Conservation (phyloP, 2,888 invertebrate species). For the Polydrusus cervinus region DNA sequence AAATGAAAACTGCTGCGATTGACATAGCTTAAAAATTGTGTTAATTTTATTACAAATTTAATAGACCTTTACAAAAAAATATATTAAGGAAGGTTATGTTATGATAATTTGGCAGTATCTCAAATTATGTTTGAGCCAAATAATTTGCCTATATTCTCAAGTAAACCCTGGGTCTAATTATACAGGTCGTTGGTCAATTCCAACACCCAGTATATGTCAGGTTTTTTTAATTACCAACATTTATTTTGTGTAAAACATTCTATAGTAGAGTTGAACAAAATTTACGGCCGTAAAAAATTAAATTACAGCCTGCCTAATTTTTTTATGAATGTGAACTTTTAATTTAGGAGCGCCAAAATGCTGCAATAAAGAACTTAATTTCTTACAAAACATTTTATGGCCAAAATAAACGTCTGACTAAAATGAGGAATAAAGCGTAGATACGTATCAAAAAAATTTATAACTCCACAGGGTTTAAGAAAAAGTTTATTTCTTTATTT, state of each 20-base stretch:
- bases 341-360: neutral
- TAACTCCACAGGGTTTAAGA: constrained; percentile 10
- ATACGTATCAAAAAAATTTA: constrained; percentile 46
- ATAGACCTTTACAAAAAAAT: too few species aligned
- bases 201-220: too few species aligned
- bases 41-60: too few species aligned
- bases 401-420: constrained; percentile 30
- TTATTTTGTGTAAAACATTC: too few species aligned
- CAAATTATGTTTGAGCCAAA: too few species aligned
- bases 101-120: too few species aligned
- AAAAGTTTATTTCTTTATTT: constrained; percentile 7
- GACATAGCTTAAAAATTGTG: too few species aligned
- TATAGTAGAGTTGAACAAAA: neutral
- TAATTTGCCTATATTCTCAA: too few species aligned
- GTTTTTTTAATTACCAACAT: neutral
- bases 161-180: too few species aligned
- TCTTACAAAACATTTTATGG: constrained; percentile 26
- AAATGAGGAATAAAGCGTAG: constrained; percentile 24
- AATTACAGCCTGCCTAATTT: neutral
- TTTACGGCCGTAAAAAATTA: neutral
- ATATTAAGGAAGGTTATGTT: too few species aligned
- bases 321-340: constrained; percentile 10
- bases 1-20: too few species aligned
- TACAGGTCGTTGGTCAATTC: too few species aligned
- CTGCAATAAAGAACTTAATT: constrained; percentile 18